Evolutionary conservation across 2,888 invertebrate genomes (phyloP).

Genomic region (Mythimna vitellina): DNA sequence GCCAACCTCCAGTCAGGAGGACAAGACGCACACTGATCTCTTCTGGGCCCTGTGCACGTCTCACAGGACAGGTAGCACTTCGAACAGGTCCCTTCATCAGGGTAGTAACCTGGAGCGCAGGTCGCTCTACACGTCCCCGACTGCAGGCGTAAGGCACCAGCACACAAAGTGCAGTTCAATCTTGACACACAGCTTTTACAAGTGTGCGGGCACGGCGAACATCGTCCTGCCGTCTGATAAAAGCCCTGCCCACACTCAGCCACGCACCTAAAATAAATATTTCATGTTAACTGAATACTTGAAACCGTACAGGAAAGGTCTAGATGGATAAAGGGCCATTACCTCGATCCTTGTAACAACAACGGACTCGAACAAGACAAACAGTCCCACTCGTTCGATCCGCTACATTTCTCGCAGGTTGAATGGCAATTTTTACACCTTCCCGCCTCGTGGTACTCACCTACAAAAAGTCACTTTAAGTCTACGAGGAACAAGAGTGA

Average conservation of each 20-base stretch:
- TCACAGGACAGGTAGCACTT: conserved; percentile 96
- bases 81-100: conserved; percentile 95
- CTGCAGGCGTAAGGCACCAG: conserved; percentile 94
- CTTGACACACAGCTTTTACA: conserved; percentile 95
- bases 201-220: conserved; percentile 94
- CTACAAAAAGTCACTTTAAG: conserved; percentile 84
- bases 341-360: conserved; percentile 92
- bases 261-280: conserved; percentile 91
- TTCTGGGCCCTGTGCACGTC: conserved; percentile 95
- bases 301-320: conserved; percentile 63
- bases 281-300: conserved; percentile 57
- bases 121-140: conserved; percentile 95
- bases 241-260: conserved; percentile 95
- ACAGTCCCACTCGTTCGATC: conserved; percentile 94
- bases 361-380: conserved; percentile 94
- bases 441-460: conserved; percentile 94
- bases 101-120: conserved; percentile 95
- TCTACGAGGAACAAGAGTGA: conserved; percentile 58
- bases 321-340: conserved; percentile 73
- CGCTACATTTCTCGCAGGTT: conserved; percentile 96
- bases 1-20: conserved; percentile 95
- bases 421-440: conserved; percentile 96
- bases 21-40: conserved; percentile 96
- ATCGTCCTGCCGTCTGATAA: conserved; percentile 93
- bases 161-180: conserved; percentile 95